phyloP scores from a whole-genome alignment of 2,797 vertebrate species.

The Anableps anableps region DNA sequence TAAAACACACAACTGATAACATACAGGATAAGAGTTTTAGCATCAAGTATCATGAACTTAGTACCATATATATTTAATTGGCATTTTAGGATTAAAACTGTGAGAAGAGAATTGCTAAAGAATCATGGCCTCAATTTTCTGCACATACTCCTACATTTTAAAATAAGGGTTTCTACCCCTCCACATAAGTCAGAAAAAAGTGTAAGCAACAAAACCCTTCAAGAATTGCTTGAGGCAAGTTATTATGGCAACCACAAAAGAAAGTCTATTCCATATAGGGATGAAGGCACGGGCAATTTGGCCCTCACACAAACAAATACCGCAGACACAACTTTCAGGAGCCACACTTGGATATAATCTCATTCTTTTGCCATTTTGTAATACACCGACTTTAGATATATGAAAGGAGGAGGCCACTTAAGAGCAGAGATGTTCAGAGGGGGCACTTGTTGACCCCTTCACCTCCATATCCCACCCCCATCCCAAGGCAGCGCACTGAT shows the following conservation, averaged over 20 bases:
- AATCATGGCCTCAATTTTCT: slow-evolving; percentile 32
- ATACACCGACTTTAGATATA: slow-evolving; percentile 51
- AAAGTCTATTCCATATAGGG: slow-evolving; percentile 71
- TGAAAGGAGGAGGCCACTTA: slow-evolving; percentile 52
- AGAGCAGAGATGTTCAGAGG: slow-evolving; percentile 38
- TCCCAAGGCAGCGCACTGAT: slow-evolving; percentile 27
- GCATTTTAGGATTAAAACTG: background rate
- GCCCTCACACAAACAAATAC: slow-evolving; percentile 61
- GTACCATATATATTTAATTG: background rate
- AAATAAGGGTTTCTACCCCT: slow-evolving; percentile 42
- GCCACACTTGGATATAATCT: slow-evolving; percentile 55
- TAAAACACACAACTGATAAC: background rate
- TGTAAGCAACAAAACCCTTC: slow-evolving; percentile 63
- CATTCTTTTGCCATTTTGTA: slow-evolving; percentile 50
- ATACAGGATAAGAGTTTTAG: background rate
- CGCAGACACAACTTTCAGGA: slow-evolving; percentile 56
- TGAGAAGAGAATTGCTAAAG: background rate
- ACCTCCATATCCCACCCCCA: slow-evolving; percentile 13
- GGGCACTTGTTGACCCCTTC: slow-evolving; percentile 44
- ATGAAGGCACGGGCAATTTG: slow-evolving; percentile 67
- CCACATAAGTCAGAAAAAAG: slow-evolving; percentile 54
- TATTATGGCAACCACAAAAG: slow-evolving; percentile 78
- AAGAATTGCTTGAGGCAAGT: slow-evolving; percentile 71
- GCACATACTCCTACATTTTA: slow-evolving; percentile 34
- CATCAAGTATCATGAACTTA: too few species aligned